These are phyloP conservation scores for Tinamus major DNA, from an alignment of 2,797 vertebrate genomes.

Conservation along the genomic window DNA sequence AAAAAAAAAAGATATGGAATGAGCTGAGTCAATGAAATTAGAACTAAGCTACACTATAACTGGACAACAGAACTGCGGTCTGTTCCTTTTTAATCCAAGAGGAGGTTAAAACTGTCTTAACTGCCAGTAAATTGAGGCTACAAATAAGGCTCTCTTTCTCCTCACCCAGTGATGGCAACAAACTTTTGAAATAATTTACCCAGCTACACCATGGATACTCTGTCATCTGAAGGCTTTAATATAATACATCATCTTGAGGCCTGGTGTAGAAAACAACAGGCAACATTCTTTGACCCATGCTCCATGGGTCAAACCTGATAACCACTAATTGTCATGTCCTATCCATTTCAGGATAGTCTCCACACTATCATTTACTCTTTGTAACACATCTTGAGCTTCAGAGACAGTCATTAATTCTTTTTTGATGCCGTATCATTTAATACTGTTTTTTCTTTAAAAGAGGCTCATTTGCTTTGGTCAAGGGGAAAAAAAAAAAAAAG, in stretches of 20 bases:
- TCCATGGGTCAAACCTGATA: background rate
- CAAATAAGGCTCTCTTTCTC: background rate
- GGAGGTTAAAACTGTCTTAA: background rate
- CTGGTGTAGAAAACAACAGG: background rate
- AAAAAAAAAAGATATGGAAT: background rate
- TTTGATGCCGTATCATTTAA: background rate
- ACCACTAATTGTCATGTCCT: rapidly evolving
- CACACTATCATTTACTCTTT: background rate
- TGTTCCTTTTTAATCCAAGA: background rate
- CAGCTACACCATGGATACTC: background rate
- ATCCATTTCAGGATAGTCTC: background rate
- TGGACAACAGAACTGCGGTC: background rate
- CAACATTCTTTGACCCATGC: background rate
- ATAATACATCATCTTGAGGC: background rate
- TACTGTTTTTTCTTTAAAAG: background rate
- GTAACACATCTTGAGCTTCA: background rate
- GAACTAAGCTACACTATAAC: background rate
- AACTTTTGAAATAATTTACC: background rate
- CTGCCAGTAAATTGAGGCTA: background rate
- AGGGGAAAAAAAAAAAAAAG: background rate
- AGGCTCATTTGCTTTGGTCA: background rate
- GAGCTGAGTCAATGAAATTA: background rate
- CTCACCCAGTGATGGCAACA: background rate
- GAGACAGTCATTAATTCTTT: background rate
- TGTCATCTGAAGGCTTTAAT: background rate